Evolutionary conservation across 2,113 vertebrate species (phyloP).

Genomic region (Microtus montanus): DNA sequence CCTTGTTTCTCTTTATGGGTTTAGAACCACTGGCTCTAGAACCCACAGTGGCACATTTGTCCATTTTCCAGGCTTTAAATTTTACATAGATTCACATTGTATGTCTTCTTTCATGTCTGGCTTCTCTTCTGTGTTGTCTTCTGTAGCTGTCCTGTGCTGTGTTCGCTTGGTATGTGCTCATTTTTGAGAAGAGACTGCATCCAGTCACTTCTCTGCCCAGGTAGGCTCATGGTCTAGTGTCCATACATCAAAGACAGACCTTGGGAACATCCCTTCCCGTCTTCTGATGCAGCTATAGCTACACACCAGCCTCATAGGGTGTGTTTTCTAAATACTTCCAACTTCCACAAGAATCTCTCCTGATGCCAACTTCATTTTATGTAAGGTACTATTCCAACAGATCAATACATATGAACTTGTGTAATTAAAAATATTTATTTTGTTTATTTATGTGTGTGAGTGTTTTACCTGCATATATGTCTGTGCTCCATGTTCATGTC

Average conservation of each 20-base stretch:
- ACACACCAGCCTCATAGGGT: background rate
- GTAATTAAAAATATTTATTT: background rate
- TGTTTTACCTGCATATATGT: background rate
- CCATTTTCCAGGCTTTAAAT: background rate
- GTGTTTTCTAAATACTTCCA: background rate
- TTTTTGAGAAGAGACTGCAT: background rate
- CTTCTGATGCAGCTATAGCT: slow-evolving; percentile 20
- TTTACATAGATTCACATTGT: background rate
- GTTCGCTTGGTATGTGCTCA: background rate
- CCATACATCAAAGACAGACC: background rate
- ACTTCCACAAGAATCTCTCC: background rate
- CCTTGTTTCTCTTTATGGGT: slow-evolving; percentile 29
- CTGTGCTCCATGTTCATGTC: background rate
- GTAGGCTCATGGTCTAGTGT: background rate
- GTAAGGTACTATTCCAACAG: background rate
- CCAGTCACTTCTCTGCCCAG: background rate
- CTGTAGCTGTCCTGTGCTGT: background rate
- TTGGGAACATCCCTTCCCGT: background rate
- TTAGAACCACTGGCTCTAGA: background rate
- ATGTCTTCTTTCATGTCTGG: background rate
- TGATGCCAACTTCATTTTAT: background rate
- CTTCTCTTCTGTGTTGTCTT: background rate
- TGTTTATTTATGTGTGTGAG: background rate
- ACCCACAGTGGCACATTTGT: background rate
- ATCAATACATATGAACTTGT: background rate